Conservation (phyloP, 2,113 vertebrate species). For the Xerus inauris region DNA sequence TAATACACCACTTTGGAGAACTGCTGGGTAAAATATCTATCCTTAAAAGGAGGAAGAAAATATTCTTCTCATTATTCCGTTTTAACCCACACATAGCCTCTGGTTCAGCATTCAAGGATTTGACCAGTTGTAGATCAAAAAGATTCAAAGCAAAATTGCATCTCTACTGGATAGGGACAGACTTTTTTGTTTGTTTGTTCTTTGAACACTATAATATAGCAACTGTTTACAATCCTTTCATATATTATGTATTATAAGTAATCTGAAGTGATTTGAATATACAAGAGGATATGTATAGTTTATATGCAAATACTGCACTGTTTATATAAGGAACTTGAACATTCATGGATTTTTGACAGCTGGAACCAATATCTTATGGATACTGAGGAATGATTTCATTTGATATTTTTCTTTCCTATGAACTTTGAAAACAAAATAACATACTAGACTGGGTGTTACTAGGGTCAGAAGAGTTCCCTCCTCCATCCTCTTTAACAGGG, state of each 20-base stretch:
- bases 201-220: background rate
- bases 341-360: background rate
- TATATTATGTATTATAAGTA: background rate
- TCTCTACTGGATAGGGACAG: background rate
- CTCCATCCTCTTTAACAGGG: background rate
- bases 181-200: background rate
- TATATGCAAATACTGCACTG: no score
- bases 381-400: background rate
- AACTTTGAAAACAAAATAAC: background rate
- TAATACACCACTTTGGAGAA: background rate
- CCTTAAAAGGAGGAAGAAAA: background rate
- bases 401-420: background rate
- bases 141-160: background rate
- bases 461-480: accelerated
- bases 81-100: background rate
- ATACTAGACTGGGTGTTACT: background rate
- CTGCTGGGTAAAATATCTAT: background rate
- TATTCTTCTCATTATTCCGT: background rate
- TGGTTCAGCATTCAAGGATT: background rate
- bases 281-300: background rate
- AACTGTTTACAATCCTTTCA: background rate
- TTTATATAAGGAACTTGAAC: background rate
- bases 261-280: accelerated
- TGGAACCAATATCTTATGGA: no score
- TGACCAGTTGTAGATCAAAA: background rate